Conservation (phyloP, 2,113 vertebrate genomes). For the Rhynchopsitta pachyrhyncha region DNA sequence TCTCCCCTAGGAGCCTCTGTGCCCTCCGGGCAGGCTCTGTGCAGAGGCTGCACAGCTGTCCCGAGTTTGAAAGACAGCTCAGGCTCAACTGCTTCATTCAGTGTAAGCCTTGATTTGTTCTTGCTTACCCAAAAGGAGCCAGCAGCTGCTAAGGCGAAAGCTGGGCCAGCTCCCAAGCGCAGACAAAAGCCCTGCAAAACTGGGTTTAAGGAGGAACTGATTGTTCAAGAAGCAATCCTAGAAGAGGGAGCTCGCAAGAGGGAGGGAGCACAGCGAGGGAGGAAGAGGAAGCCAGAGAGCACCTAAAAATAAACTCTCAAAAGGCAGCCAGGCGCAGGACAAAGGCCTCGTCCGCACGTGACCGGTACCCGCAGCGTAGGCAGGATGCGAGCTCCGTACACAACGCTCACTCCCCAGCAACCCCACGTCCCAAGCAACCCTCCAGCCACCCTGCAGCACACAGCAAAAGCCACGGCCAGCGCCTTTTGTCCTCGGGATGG, state of each 20-base stretch:
- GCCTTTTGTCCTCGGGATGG: fast-evolving
- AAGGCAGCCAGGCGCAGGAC: constrained; percentile 37
- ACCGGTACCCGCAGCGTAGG: neutral
- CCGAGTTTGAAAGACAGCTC: neutral
- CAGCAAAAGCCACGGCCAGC: neutral
- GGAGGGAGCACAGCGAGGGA: neutral
- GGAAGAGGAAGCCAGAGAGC: constrained; percentile 63
- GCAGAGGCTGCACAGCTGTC: constrained; percentile 40
- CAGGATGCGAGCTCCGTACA: constrained; percentile 34
- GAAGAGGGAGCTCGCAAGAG: constrained; percentile 38
- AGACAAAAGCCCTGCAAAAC: constrained; percentile 29
- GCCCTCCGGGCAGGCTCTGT: neutral
- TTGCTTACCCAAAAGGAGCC: constrained; percentile 28
- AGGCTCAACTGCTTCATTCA: constrained; percentile 42
- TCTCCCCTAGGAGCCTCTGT: neutral
- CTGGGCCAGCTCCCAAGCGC: constrained; percentile 35
- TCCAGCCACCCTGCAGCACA: neutral
- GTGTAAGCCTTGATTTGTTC: constrained; percentile 26
- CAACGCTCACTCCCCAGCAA: constrained; percentile 29
- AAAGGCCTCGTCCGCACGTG: constrained; percentile 5
- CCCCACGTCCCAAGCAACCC: neutral
- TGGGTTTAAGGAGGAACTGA: constrained; percentile 37
- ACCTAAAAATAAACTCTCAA: constrained; percentile 63
- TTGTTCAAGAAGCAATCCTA: constrained; percentile 13
- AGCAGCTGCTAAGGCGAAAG: constrained; percentile 3